These are phyloP conservation scores for Cyclopterus lumpus DNA, from an alignment of 2,797 vertebrate genomes.

Conservation along the genomic window DNA sequence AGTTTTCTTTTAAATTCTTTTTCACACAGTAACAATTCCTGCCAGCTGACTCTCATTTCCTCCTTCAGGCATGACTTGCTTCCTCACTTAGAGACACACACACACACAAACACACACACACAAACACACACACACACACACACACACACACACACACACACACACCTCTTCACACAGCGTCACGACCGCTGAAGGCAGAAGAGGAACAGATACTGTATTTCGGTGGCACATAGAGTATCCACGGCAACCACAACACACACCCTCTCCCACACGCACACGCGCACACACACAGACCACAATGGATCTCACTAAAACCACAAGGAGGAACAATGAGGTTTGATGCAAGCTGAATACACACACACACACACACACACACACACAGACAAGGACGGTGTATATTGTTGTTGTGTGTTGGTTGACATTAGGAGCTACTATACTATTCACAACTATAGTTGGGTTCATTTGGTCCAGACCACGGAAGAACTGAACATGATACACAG, in stretches of 20 bases:
- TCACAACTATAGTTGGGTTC: not conserved
- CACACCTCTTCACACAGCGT: not conserved
- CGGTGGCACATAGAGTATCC: constrained; percentile 45
- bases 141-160: not conserved
- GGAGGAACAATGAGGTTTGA: constrained; percentile 55
- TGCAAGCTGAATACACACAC: constrained; percentile 6
- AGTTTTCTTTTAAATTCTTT: constrained; percentile 35
- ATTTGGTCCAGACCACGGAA: not conserved
- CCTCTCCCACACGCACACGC: not conserved
- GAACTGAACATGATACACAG: not conserved
- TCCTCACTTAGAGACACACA: constrained; percentile 49
- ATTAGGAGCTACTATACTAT: no score
- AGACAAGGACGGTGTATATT: not conserved
- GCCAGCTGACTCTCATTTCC: constrained; percentile 81
- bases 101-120: not conserved
- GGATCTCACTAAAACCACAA: constrained; percentile 64
- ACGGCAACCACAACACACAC: constrained; percentile 53
- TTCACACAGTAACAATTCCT: constrained; percentile 75
- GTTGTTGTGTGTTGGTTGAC: not conserved
- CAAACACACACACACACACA: constrained; percentile 2
- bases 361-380: not conserved
- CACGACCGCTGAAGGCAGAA: constrained; percentile 36
- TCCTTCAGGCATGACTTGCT: constrained; percentile 57
- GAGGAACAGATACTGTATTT: constrained; percentile 64
- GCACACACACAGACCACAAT: constrained; percentile 55